Base-by-base conservation (phyloP, 2,797 vertebrate genomes). In the Rhinella marina region DNA sequence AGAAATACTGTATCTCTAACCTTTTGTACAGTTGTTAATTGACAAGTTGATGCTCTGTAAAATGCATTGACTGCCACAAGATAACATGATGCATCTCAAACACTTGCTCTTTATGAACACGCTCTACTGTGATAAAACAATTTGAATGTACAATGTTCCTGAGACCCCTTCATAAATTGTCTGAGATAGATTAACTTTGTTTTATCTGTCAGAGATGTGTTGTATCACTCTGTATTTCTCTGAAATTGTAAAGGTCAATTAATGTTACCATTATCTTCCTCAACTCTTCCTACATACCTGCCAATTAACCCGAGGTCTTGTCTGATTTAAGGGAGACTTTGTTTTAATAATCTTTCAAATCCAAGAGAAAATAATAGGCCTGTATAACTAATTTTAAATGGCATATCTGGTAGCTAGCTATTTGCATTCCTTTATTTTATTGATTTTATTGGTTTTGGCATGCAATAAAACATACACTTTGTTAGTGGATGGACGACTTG, bases 271-370 rank as follows among this genome's bases (percentile, higher is more conserved):
- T 89, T 89, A 89, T 89, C 80, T 83, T 83, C 59, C 75, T 83
- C 80, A 86, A 78, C 85, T 83, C 62, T 79, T 83, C 84, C 84
- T 86, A 79, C 84, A 83, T 84, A 89, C 85, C 88, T 89, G 80
- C 68, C 88, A 89, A 86, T 89, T 89, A 89, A 86, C 88, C 81
- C 56, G 72, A 89, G 81, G 88, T 86, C 84, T 83, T 89, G 84
- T 89, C 88, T n/a, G 84, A 86, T 82, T 89, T 81, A 52, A 78
- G 52, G 19, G 68, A 62, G 73, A 50, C 70, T 86, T 89, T 82
- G 48, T 82, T 89, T 89, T 86, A 89, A 83, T 86, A 70, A 76
- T 70, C 82, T 70, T 88, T 84, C 29, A 80, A 59, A 75, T 57
- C 61, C 48, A 79, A 23, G 12, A 23, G 72, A 84, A 68, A 81